Percentiles rank a stretch among this genome's conserved stretches.
These are phyloP conservation scores for Saccopteryx leptura DNA, from an alignment of 2,113 vertebrate genomes.

Conservation along the genomic window DNA sequence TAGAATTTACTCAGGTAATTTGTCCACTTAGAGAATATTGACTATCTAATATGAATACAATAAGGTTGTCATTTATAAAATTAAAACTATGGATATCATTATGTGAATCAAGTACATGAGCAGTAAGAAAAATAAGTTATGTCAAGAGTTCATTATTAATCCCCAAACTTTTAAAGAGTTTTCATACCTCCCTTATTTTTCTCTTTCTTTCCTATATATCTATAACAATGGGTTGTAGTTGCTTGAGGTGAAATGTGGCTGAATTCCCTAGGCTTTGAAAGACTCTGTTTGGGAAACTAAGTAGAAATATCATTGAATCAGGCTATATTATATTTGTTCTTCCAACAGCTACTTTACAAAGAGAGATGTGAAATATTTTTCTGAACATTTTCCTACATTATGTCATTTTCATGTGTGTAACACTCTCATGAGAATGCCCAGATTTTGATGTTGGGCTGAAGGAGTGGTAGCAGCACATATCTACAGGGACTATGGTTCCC, in stretches of 20 bases:
- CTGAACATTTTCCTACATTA: background rate
- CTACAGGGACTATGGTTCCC: background rate
- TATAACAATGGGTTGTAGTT: background rate
- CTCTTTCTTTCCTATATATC: background rate
- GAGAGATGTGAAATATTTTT: background rate
- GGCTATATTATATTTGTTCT: background rate
- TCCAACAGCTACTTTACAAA: background rate
- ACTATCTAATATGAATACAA: background rate
- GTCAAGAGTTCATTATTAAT: background rate
- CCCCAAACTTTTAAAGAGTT: background rate
- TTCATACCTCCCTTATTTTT: too few species aligned
- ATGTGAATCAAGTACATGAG: background rate
- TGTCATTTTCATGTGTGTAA: background rate
- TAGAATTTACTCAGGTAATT: background rate
- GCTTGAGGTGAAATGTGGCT: background rate
- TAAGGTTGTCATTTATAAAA: background rate
- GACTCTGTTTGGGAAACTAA: background rate
- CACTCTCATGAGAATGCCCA: background rate
- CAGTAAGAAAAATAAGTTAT: background rate
- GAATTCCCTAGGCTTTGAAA: background rate
- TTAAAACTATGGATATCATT: background rate
- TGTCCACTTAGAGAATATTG: background rate
- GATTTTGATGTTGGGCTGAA: background rate
- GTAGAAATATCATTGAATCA: background rate
- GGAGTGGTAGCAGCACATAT: background rate